These are phyloP conservation scores for Romanogobio albipinnatus DNA, from an alignment of 2,113 vertebrate genomes.

Conservation along the genomic window DNA sequence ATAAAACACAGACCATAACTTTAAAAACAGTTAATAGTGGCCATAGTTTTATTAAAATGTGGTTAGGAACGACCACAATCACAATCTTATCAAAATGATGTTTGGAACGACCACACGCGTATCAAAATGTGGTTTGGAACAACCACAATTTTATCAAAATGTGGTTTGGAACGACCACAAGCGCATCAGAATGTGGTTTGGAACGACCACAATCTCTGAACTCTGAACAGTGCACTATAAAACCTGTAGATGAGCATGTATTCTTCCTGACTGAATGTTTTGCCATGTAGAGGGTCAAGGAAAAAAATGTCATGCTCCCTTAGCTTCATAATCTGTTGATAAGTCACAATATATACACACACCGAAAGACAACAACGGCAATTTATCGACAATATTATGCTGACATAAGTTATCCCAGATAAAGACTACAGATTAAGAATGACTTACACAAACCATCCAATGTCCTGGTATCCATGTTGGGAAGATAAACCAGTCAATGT, in stretches of 20 bases:
- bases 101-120: no score
- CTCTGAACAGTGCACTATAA: not conserved
- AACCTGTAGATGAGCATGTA: constrained; percentile 13
- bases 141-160: not conserved
- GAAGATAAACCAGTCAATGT: constrained; percentile 21
- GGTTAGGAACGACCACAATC: no score
- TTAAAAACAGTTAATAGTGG: not conserved
- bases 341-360: not conserved
- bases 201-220: not conserved
- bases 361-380: not conserved
- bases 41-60: no score
- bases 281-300: not conserved
- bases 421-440: constrained; percentile 3
- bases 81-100: not conserved
- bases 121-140: no score
- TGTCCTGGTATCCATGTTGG: constrained; percentile 11
- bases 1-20: not conserved
- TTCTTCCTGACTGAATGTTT: constrained; percentile 7
- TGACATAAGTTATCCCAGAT: not conserved
- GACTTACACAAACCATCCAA: constrained; percentile 23
- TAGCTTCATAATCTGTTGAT: constrained; percentile 21
- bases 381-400: not conserved
- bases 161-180: not conserved
- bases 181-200: not conserved
- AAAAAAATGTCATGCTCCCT: not conserved